phyloP scores from a whole-genome alignment of 2,888 invertebrate genomes.

The Drosophila leonis region DNA sequence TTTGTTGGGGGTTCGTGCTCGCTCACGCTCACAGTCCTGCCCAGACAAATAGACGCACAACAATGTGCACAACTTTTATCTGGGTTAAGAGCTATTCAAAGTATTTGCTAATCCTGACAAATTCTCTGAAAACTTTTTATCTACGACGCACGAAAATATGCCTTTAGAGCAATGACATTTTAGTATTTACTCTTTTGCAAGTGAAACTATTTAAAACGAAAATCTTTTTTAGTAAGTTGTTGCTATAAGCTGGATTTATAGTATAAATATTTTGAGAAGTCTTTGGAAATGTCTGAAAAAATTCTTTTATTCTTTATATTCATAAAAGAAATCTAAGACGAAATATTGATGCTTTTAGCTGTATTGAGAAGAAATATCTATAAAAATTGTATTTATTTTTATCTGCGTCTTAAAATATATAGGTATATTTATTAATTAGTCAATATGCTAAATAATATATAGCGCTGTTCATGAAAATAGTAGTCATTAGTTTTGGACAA shows the following conservation, averaged over 20 bases:
- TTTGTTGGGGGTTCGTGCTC: neutral
- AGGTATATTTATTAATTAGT: no score
- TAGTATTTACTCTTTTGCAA: neutral
- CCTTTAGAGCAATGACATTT: neutral
- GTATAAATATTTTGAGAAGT: neutral
- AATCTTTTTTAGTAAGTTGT: neutral
- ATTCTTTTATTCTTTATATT: no score
- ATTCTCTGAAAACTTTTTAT: constrained; percentile 14
- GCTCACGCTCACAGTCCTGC: constrained; percentile 34
- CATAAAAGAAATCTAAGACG: no score
- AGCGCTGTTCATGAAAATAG: no score
- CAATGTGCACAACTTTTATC: constrained; percentile 28
- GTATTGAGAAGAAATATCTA: no score
- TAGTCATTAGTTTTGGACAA: no score
- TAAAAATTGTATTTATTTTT: no score
- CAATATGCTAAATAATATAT: no score
- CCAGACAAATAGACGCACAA: constrained; percentile 48
- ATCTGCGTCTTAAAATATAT: no score
- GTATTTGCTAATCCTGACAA: constrained; percentile 15
- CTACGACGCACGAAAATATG: neutral
- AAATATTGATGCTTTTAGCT: no score
- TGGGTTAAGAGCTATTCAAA: constrained; percentile 39
- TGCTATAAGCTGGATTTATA: neutral
- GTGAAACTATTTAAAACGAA: neutral
- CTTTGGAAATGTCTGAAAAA: neutral